Conservation (phyloP, 1,140 invertebrate genomes). For the Drosophila melanica region DNA sequence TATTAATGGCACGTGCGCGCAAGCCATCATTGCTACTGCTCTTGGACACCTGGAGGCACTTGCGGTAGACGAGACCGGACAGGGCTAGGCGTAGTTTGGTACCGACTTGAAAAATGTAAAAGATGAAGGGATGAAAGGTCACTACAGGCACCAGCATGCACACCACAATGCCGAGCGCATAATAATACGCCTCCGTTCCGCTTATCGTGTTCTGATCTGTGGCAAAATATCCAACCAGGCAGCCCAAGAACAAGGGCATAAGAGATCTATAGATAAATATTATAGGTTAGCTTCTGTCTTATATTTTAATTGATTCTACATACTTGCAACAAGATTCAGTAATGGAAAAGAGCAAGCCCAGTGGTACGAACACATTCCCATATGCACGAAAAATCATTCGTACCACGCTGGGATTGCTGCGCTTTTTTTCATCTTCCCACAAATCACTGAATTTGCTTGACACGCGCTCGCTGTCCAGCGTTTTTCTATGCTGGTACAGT, state of each 20-base stretch:
- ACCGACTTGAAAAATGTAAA: constrained; percentile 89
- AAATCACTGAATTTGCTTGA: constrained; percentile 71
- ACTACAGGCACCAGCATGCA: constrained; percentile 87
- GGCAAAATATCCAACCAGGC: constrained; percentile 89
- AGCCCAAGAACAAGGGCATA: constrained; percentile 89
- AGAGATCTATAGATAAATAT: constrained; percentile 86
- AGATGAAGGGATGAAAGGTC: constrained; percentile 92
- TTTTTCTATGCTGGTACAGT: constrained; percentile 84
- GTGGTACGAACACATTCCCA: constrained; percentile 84
- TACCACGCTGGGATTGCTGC: constrained; percentile 85
- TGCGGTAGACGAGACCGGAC: constrained; percentile 92
- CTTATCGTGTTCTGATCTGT: constrained; percentile 84
- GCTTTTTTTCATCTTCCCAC: constrained; percentile 74
- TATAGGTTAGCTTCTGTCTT: neutral
- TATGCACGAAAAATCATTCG: constrained; percentile 85
- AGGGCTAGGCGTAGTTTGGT: constrained; percentile 91
- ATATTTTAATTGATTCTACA: constrained; percentile 21
- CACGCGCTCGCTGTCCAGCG: constrained; percentile 70
- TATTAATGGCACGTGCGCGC: constrained; percentile 93
- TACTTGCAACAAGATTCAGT: constrained; percentile 86
- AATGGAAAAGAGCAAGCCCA: constrained; percentile 85
- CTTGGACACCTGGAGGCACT: constrained; percentile 88
- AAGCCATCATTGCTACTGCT: constrained; percentile 91
- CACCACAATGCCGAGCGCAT: constrained; percentile 89
- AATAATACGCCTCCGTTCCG: constrained; percentile 87